Conservation (phyloP, 2,113 vertebrate genomes). For the Oryzias melastigma region DNA sequence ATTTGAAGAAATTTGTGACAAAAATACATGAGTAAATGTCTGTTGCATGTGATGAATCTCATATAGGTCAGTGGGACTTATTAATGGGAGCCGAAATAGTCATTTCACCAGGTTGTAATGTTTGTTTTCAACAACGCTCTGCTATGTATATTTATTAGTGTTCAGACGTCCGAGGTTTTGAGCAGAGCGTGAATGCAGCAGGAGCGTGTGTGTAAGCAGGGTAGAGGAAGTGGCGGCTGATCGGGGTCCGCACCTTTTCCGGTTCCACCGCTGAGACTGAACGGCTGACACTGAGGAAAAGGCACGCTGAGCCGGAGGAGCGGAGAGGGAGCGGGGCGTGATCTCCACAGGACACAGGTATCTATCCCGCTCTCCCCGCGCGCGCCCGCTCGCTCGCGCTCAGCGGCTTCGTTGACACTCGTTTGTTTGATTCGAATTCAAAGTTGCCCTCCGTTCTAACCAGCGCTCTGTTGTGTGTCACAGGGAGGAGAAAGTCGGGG, state of each 20-base stretch:
- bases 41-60: too few species aligned
- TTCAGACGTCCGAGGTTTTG: slow-evolving; percentile 22
- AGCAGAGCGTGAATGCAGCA: slow-evolving; percentile 18
- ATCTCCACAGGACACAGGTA: slow-evolving; percentile 62
- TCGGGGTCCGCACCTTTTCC: slow-evolving; percentile 84
- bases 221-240: slow-evolving; percentile 81
- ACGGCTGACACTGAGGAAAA: slow-evolving; percentile 42
- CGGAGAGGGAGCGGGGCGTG: slow-evolving; percentile 63
- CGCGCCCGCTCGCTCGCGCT: neutral
- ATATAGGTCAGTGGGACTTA: too few species aligned
- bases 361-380: neutral
- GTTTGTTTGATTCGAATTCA: slow-evolving; percentile 41
- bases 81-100: too few species aligned
- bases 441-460: slow-evolving; percentile 77
- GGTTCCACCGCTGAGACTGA: slow-evolving; percentile 73
- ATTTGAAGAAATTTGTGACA: too few species aligned
- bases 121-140: neutral
- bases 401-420: neutral
- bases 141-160: accelerated
- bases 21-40: too few species aligned
- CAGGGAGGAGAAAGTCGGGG: slow-evolving; percentile 74
- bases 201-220: slow-evolving; percentile 57
- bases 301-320: slow-evolving; percentile 58
- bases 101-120: too few species aligned
- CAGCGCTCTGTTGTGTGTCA: slow-evolving; percentile 78